Conservation (phyloP, 2,888 invertebrate genomes). For the Ochropacha duplaris region DNA sequence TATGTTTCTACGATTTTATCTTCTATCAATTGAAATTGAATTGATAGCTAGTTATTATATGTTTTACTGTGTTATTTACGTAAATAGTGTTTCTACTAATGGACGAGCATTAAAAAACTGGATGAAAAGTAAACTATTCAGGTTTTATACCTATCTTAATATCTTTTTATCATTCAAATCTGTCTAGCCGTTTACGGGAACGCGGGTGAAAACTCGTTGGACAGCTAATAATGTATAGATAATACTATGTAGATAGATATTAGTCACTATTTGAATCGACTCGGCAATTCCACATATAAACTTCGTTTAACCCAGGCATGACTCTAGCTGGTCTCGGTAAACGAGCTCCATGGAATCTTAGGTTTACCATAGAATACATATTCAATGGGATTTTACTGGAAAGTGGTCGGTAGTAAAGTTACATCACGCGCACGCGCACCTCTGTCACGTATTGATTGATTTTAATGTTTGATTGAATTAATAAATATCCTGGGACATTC, state of each 20-base stretch:
- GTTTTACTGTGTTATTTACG: neutral
- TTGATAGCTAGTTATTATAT: neutral
- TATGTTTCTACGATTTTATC: neutral
- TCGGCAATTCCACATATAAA: neutral
- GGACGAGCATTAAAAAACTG: too few relatives aligned
- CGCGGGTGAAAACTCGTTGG: too few relatives aligned
- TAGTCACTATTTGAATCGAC: neutral
- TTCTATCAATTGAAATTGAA: neutral
- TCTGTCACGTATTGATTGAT: neutral
- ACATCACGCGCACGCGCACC: neutral
- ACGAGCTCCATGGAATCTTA: neutral
- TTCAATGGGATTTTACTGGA: neutral
- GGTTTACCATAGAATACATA: neutral
- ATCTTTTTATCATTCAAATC: too few relatives aligned
- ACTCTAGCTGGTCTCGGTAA: neutral
- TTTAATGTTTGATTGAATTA: neutral
- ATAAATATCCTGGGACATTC: too few relatives aligned
- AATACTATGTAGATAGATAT: too few relatives aligned
- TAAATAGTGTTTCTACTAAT: too few relatives aligned
- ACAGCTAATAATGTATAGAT: too few relatives aligned
- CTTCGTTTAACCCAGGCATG: neutral
- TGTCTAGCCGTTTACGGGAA: too few relatives aligned
- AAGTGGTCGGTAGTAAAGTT: neutral
- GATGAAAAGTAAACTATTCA: too few relatives aligned
- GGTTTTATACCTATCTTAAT: too few relatives aligned